Evolutionary conservation across 2,888 invertebrate genomes (phyloP).

Genomic region (Eupithecia subfuscata): DNA sequence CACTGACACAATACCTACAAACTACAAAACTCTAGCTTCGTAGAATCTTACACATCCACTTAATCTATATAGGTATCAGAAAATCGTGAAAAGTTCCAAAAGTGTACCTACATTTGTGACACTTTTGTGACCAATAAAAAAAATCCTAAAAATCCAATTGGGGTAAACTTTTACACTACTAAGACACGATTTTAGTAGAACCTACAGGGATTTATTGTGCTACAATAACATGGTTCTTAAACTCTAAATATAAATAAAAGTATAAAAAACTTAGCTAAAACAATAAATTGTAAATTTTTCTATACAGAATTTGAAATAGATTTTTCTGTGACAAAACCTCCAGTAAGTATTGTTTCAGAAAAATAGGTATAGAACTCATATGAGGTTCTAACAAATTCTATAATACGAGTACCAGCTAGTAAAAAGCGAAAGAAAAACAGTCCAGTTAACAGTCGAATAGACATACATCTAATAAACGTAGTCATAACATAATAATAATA

Average conservation of each 20-base stretch:
- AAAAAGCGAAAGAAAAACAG: slow-evolving; percentile 48
- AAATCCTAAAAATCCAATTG: slow-evolving; percentile 50
- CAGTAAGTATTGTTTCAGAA: neutral
- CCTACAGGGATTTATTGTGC: slow-evolving; percentile 36
- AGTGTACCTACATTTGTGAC: slow-evolving; percentile 37
- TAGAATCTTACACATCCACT: slow-evolving; percentile 24
- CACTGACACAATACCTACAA: slow-evolving; percentile 7
- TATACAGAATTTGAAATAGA: slow-evolving; percentile 14
- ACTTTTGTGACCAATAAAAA: slow-evolving; percentile 37
- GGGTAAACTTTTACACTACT: slow-evolving; percentile 69
- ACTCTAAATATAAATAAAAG: slow-evolving; percentile 32
- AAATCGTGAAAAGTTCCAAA: slow-evolving; percentile 36
- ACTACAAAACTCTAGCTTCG: slow-evolving; percentile 8
- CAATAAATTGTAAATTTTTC: slow-evolving; percentile 28
- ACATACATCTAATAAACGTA: slow-evolving; percentile 11
- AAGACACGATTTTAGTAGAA: slow-evolving; percentile 62
- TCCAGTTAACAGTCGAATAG: slow-evolving; percentile 53
- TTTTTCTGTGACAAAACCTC: neutral
- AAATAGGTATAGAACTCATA: neutral
- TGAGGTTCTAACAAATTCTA: neutral
- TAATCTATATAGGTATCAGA: slow-evolving; percentile 26
- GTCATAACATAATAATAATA: slow-evolving; percentile 17
- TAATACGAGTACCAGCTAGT: neutral
- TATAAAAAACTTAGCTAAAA: slow-evolving; percentile 25
- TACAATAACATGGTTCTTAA: slow-evolving; percentile 36